These are phyloP conservation scores for Panorpa germanica DNA, from an alignment of 2,888 invertebrate genomes.

Conservation along the genomic window DNA sequence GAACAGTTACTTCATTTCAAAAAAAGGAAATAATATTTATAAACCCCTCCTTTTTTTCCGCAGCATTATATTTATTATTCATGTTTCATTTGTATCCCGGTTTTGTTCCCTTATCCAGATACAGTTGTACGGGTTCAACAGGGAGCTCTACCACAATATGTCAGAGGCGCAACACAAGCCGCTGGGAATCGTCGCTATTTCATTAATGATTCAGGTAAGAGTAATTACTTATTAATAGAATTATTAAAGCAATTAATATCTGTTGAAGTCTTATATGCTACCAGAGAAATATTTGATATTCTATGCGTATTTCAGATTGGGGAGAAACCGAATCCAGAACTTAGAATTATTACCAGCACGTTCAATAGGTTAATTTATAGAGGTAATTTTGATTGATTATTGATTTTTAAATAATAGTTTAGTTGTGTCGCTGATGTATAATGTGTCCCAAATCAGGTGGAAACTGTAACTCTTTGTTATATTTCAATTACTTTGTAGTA, in stretches of 20 bases:
- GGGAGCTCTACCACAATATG: conserved; percentile 91
- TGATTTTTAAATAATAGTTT: no score
- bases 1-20: no score
- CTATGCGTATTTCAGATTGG: conserved; percentile 54
- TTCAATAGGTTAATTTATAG: conserved; percentile 72
- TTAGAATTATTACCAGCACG: conserved; percentile 70
- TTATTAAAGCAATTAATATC: no score
- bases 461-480: no score
- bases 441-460: no score
- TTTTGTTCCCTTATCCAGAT: conserved; percentile 62
- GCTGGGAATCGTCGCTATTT: conserved; percentile 87
- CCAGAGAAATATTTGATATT: not conserved
- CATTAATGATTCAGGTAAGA: conserved; percentile 86
- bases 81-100: conserved; percentile 8
- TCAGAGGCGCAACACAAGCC: conserved; percentile 90
- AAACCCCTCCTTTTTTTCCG: no score
- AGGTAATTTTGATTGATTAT: no score
- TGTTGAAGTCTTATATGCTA: not conserved
- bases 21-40: no score
- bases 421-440: no score
- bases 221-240: no score
- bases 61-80: no score
- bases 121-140: conserved; percentile 92
- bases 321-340: conserved; percentile 67
- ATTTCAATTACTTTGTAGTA: no score